Percentiles rank a stretch among this genome's conserved stretches.
phyloP scores from a whole-genome alignment of 2,888 invertebrate genomes.

The Ophion costatus region DNA sequence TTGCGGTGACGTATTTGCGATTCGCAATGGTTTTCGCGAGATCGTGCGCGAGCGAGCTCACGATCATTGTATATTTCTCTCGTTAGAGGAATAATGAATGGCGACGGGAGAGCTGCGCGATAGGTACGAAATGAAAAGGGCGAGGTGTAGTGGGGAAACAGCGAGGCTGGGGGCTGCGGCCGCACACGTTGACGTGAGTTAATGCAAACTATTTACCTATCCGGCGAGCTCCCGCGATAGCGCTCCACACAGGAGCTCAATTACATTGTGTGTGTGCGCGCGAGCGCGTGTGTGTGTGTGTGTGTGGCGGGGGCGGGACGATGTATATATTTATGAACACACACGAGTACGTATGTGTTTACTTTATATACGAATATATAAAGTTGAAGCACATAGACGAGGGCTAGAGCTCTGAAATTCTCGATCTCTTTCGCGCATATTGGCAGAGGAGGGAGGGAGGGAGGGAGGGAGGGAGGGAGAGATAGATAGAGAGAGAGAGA shows the following conservation, averaged over 20 bases:
- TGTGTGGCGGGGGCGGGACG: not conserved
- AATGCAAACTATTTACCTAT: slow-evolving; percentile 72
- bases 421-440: slow-evolving; percentile 7
- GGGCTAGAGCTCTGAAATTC: slow-evolving; percentile 12
- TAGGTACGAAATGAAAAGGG: slow-evolving; percentile 44
- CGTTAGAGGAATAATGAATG: slow-evolving; percentile 64
- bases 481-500: not conserved
- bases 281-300: not conserved
- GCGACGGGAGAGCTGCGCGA: slow-evolving; percentile 53
- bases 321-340: not conserved
- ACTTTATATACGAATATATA: too few species aligned
- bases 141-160: slow-evolving; percentile 15
- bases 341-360: too few species aligned
- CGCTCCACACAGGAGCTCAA: slow-evolving; percentile 53
- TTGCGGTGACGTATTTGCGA: slow-evolving; percentile 9
- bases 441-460: not conserved
- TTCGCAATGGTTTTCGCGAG: slow-evolving; percentile 41
- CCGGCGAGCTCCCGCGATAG: slow-evolving; percentile 65
- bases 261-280: not conserved
- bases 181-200: slow-evolving; percentile 72
- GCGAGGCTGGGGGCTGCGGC: slow-evolving; percentile 24
- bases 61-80: slow-evolving; percentile 61
- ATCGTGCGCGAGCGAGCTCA: slow-evolving; percentile 23
- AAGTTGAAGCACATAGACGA: slow-evolving; percentile 32
- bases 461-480: not conserved